phyloP scores from a whole-genome alignment of 2,113 vertebrate genomes.

The Zosterops pallidus region DNA sequence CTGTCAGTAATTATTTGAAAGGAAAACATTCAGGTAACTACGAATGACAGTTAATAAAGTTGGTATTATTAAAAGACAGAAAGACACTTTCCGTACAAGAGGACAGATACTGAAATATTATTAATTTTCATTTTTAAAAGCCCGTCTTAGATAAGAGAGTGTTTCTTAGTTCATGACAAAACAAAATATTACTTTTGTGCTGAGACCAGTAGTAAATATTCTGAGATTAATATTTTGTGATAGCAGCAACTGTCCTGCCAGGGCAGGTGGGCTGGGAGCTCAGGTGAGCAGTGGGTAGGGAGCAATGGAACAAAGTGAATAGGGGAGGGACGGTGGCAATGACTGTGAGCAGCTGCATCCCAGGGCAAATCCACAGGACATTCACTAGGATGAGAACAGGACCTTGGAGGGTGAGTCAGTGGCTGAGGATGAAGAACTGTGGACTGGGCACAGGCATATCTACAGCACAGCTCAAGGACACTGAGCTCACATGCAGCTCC shows the following conservation, averaged over 20 bases:
- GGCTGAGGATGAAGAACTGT: not conserved
- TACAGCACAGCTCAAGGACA: not conserved
- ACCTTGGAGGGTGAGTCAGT: fast-evolving
- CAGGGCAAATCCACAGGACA: not conserved
- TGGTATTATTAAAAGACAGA: not conserved
- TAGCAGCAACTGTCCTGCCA: not conserved
- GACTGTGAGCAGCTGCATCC: not conserved
- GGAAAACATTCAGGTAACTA: not conserved
- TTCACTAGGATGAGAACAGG: not conserved
- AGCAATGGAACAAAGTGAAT: not conserved
- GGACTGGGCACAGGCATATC: not conserved
- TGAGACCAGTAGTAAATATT: not conserved
- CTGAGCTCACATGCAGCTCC: not conserved
- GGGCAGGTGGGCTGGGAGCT: not conserved
- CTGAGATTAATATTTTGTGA: not conserved
- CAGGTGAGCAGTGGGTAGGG: not conserved
- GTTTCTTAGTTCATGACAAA: not conserved
- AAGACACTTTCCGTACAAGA: not conserved
- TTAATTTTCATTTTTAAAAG: not conserved
- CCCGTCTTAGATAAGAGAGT: not conserved
- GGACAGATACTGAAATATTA: not conserved
- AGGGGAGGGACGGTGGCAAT: not conserved
- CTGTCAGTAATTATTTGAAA: not conserved
- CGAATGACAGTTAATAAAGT: constrained; percentile 9
- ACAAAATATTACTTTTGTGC: not conserved